A percentile compares a stretch with the other conserved stretches of the same genome.
Evolutionary conservation across 2,113 vertebrate species (phyloP).

Genomic region (Paralichthys olivaceus): DNA sequence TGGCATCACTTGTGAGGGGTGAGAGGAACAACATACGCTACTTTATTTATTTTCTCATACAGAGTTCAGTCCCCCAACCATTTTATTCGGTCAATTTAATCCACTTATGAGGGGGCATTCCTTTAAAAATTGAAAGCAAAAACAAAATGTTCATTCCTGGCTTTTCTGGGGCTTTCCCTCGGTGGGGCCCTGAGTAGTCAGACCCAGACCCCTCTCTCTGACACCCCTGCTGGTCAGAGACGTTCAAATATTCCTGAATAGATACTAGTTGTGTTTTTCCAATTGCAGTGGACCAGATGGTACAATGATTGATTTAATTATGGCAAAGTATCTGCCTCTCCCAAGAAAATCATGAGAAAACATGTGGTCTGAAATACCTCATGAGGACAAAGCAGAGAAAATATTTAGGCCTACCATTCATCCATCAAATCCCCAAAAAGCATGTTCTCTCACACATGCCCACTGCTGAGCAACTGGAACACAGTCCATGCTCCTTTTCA

Average conservation of each 20-base stretch:
- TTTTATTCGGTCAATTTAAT: background rate
- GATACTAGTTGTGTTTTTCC: slow-evolving; percentile 28
- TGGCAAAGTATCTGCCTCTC: slow-evolving; percentile 15
- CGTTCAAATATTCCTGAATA: slow-evolving; percentile 30
- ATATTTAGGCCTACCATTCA: slow-evolving; percentile 46
- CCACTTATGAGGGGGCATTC: background rate
- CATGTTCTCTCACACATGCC: slow-evolving; percentile 46
- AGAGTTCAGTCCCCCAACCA: background rate
- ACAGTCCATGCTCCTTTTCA: slow-evolving; percentile 16
- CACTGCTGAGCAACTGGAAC: slow-evolving; percentile 29
- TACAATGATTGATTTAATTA: slow-evolving; percentile 52
- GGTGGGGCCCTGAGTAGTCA: background rate
- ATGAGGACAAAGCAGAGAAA: slow-evolving; percentile 49
- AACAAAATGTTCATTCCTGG: background rate
- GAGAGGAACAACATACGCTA: background rate
- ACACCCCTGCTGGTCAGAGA: slow-evolving; percentile 1
- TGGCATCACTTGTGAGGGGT: background rate
- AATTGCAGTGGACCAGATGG: slow-evolving; percentile 23
- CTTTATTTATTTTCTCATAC: background rate
- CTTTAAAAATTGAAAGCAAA: background rate
- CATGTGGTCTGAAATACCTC: slow-evolving; percentile 58
- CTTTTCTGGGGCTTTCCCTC: background rate
- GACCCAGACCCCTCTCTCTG: background rate
- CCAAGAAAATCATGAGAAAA: slow-evolving; percentile 46
- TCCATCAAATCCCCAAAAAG: slow-evolving; percentile 52